These are phyloP conservation scores for Sphaerodactylus townsendi DNA, from an alignment of 2,113 vertebrate genomes.

Conservation along the genomic window DNA sequence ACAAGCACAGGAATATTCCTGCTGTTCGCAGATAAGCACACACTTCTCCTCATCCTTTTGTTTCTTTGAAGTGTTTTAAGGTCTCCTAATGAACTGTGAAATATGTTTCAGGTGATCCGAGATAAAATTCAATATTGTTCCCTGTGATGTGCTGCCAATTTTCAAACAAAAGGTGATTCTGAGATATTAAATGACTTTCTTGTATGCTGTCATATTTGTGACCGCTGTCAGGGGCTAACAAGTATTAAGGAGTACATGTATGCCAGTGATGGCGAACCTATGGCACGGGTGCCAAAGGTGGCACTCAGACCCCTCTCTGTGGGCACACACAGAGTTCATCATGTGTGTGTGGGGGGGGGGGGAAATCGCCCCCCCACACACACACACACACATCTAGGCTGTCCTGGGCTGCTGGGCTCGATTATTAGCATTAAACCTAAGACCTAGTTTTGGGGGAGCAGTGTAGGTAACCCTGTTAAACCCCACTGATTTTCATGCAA, in stretches of 20 bases:
- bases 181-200: background rate
- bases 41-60: conserved; percentile 7
- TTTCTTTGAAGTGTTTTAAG: conserved; percentile 27
- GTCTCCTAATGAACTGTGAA: conserved; percentile 3
- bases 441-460: too few species aligned
- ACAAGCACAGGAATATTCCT: conserved; percentile 22
- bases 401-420: too few species aligned
- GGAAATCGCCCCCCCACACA: too few species aligned
- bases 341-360: too few species aligned
- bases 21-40: background rate
- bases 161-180: conserved; percentile 8
- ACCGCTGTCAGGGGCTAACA: background rate
- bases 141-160: conserved; percentile 16
- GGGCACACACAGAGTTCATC: too few species aligned
- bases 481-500: too few species aligned
- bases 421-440: too few species aligned
- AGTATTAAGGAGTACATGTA: conserved; percentile 2
- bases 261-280: too few species aligned
- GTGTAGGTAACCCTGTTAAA: too few species aligned
- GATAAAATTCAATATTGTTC: conserved; percentile 8
- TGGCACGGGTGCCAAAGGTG: too few species aligned
- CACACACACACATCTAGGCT: too few species aligned
- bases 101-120: background rate
- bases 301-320: too few species aligned
- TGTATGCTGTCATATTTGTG: conserved; percentile 8